Conservation (phyloP, 2,888 invertebrate genomes). For the Cantharis lateralis region DNA sequence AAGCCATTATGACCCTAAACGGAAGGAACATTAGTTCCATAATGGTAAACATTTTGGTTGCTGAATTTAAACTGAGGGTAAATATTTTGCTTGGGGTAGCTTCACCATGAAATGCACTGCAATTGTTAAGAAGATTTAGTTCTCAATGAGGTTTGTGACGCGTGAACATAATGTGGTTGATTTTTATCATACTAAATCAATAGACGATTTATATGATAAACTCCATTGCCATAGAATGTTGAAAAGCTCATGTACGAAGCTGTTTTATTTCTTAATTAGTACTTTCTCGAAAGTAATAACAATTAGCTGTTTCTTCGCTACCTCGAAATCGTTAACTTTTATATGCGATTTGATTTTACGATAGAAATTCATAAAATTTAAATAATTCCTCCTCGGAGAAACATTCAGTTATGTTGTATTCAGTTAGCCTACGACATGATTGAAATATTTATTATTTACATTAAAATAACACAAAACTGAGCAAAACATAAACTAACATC, state of each 20-base stretch:
- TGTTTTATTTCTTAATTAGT: not conserved
- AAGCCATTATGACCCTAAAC: conserved; percentile 11
- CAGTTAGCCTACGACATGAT: not conserved
- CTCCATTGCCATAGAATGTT: not conserved
- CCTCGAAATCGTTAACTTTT: not conserved
- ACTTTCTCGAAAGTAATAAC: not conserved
- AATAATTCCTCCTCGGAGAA: not conserved
- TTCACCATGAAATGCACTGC: conserved; percentile 23
- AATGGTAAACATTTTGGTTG: not conserved
- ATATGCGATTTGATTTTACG: not conserved
- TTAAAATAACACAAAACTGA: not conserved
- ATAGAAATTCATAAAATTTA: not conserved
- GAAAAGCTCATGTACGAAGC: not conserved
- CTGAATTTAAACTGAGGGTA: conserved; percentile 15
- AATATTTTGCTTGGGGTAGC: conserved; percentile 23
- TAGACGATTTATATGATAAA: not conserved
- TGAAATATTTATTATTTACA: not conserved
- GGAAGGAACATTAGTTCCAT: conserved; percentile 3
- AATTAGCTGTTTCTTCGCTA: not conserved
- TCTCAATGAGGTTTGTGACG: conserved; percentile 27
- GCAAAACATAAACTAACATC: not conserved
- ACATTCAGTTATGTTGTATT: not conserved
- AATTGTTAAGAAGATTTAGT: conserved; percentile 22
- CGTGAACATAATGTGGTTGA: conserved; percentile 22
- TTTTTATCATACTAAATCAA: not conserved